phyloP scores from a whole-genome alignment of 2,113 vertebrate genomes.

The Piprites chloris region DNA sequence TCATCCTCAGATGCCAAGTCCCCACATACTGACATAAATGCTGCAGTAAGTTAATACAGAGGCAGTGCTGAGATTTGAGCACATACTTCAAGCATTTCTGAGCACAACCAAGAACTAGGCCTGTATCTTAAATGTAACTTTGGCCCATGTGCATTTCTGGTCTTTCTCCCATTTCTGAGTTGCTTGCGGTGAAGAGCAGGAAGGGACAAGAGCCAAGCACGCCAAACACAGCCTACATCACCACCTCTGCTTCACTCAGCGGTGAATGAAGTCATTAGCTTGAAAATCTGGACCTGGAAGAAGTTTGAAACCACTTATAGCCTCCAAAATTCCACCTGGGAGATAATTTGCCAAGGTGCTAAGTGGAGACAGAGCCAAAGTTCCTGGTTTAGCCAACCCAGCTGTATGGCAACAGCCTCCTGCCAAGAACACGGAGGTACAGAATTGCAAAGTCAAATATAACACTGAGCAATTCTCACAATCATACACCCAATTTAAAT shows the following conservation, averaged over 20 bases:
- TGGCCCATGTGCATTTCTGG: not conserved
- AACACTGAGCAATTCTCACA: not conserved
- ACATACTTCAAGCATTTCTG: not conserved
- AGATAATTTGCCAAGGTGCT: constrained; percentile 55
- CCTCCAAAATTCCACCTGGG: constrained; percentile 44
- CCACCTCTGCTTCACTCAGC: constrained; percentile 1
- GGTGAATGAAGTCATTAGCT: constrained; percentile 48
- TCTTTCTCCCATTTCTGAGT: not conserved
- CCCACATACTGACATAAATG: not conserved
- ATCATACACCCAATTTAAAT: not conserved
- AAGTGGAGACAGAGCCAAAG: constrained; percentile 51
- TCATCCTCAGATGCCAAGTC: not conserved
- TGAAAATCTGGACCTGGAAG: constrained; percentile 37
- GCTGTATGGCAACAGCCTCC: constrained; percentile 24
- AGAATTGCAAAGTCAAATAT: constrained; percentile 21
- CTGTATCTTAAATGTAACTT: not conserved
- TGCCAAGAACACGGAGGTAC: constrained; percentile 1
- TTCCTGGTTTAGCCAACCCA: constrained; percentile 32
- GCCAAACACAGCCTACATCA: not conserved
- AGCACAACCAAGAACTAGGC: not conserved
- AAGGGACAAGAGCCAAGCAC: not conserved
- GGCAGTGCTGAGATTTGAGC: not conserved
- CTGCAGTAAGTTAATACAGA: not conserved
- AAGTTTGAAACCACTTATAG: constrained; percentile 34
- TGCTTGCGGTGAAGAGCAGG: not conserved